Base-by-base conservation (phyloP, 2,113 vertebrate genomes). In the Gasterosteus nipponicus region DNA sequence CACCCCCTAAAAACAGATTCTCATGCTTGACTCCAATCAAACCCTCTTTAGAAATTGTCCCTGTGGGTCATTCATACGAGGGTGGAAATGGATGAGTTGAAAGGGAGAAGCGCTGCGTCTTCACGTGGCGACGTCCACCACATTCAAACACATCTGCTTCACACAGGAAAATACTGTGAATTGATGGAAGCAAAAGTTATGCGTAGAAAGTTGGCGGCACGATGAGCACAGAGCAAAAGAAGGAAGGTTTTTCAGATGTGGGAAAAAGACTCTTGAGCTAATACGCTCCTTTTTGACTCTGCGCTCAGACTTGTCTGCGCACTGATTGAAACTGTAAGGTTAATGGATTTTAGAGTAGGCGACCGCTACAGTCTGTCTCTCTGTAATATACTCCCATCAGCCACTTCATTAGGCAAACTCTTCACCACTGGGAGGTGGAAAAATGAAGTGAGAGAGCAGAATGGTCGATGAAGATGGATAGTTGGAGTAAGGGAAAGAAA, bases 321-420 rank as follows among this genome's bases (percentile, higher is more conserved):
- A 49, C 87, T 89, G 89, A 90, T 86, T 90, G 87, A 87, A 89
- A 91, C 85, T 86, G 85, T 91, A 83, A 91, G 90, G 90, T 92
- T 92, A 92, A 92, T 92, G 90, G 90, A 90, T 91, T 89, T 92
- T 87, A 91, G 91, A 91, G 90, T 91, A 90, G 87, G 80, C 86
- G 82, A 86, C 78, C 63, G 82, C 89, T 88, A 86, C 85, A 89
- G 86, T 88, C 87, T 84, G 81, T 88, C 86, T 92, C 87, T 76
- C 87, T 87, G 90, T 91, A 90, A 91, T 91, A 91, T 80, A 91
- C 89, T 91, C 87, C 90, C 90, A 90, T 91, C 90, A 92, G 87
- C 87, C 88, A 92, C 91, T 92, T 92, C 89, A 91, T 92, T 91
- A 90, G 87, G 89, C 82, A 89, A 90, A 88, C 86, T 89, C 86